Percentiles rank a stretch among this genome's conserved stretches.
phyloP scores from a whole-genome alignment of 2,888 invertebrate genomes.

The Gortyna flavago region DNA sequence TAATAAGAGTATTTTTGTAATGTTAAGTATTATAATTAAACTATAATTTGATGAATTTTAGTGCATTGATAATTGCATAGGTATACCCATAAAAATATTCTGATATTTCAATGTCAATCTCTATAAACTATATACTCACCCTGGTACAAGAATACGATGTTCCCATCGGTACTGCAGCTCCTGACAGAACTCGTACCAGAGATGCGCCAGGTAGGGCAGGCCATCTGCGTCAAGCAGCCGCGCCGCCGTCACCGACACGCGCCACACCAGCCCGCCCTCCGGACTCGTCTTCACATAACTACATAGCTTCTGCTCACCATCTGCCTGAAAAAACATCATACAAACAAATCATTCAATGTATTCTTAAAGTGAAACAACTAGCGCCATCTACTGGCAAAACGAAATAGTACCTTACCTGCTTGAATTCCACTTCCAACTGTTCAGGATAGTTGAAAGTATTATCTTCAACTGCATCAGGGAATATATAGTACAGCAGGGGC shows the following conservation, averaged over 20 bases:
- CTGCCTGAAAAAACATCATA: conserved; percentile 81
- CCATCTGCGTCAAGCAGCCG: conserved; percentile 94
- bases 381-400: conserved; percentile 46
- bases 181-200: conserved; percentile 98
- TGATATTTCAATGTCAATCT: background rate
- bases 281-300: conserved; percentile 94
- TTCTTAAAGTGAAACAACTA: conserved; percentile 28
- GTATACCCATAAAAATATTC: background rate
- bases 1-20: conserved; percentile 19
- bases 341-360: background rate
- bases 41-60: conserved; percentile 25
- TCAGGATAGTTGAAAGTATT: conserved; percentile 89
- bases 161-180: conserved; percentile 98
- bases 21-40: conserved; percentile 46
- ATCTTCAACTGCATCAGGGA: conserved; percentile 95
- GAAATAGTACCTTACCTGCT: conserved; percentile 74
- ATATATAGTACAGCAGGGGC: conserved; percentile 94
- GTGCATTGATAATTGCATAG: background rate
- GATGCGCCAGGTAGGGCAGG: conserved; percentile 94
- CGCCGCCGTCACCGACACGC: conserved; percentile 93
- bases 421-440: conserved; percentile 85
- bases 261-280: conserved; percentile 94
- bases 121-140: conserved; percentile 91
- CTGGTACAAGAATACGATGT: conserved; percentile 93
- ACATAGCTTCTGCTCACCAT: conserved; percentile 83